Base-by-base conservation (phyloP, 1,140 invertebrate genomes). In the Drosophila pseudoobscura region DNA sequence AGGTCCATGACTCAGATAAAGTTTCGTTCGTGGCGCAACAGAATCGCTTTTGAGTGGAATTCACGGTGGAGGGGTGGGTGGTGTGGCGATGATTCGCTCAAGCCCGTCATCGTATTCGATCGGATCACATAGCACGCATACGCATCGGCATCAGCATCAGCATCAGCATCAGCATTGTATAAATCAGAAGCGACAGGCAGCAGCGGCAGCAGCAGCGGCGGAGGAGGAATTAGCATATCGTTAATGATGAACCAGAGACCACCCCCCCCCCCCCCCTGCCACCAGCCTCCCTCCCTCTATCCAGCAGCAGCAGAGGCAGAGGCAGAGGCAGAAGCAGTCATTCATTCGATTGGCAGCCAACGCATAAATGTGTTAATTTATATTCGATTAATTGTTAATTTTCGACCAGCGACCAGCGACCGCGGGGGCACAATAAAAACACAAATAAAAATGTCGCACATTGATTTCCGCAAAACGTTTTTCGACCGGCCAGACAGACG, bases 341-440 rank as follows among this genome's bases (percentile, higher is more conserved):
- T 64, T 45, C 59, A 41, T 47, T 31, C 49, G 57, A 24, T 17
- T 13, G 45, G 20, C 43, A 15, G 20, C 45, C 56, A 47, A 54
- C 31, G 31, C 44, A 15, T 51, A 68, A 83, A 68, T 76, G 70
- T 73, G 76, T 76, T 85, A 77, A 84, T 85, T 84, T 84, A 85
- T 77, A 49, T 65, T 59, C 72, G 77, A 80, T 84, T 84, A 84
- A 85, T 85, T 85, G 77, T 65, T 74, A 77, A 84, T 80, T 84
- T 85, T 43, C 11, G 35, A 39, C 11, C 31, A 31, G 31, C 31
- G 7, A 31, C 69, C 56, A 68, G 66, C 41, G 4, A 11, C 56
- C 9, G 29, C 29, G 31, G 31, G 3, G 11, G 39, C 43, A 6
- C 35, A 62, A 43, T 55, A 64, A 50, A 47, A 46, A 43, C 51